phyloP scores from a whole-genome alignment of 1,140 invertebrate genomes.

The Ceratitis capitata region DNA sequence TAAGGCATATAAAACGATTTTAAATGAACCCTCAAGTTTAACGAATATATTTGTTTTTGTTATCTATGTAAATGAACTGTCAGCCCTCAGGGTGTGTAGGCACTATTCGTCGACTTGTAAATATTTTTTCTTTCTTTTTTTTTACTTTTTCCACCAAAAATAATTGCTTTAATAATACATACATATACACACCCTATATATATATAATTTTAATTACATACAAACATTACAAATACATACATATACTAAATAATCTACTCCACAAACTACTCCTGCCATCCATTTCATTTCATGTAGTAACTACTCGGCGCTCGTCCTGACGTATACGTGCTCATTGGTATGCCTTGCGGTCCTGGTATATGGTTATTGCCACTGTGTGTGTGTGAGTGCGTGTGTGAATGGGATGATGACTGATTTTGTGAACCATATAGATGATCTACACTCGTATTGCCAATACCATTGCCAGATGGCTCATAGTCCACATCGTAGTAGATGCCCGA shows the following conservation, averaged over 20 bases:
- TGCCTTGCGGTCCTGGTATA: constrained; percentile 70
- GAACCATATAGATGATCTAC: constrained; percentile 61
- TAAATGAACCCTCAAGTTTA: neutral
- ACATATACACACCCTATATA: no score
- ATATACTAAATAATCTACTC: neutral
- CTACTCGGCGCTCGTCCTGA: constrained; percentile 65
- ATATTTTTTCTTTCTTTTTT: no score
- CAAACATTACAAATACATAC: neutral
- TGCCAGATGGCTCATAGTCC: constrained; percentile 79
- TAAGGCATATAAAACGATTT: neutral
- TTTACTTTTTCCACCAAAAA: no score
- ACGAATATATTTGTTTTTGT: neutral
- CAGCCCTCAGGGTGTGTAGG: neutral
- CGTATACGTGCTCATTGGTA: constrained; percentile 77
- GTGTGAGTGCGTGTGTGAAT: constrained; percentile 44
- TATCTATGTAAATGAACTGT: neutral
- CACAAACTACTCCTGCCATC: neutral
- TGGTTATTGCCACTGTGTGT: constrained; percentile 55
- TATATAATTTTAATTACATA: no score
- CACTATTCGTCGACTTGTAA: neutral
- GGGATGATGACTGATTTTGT: constrained; percentile 57
- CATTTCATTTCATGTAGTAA: constrained; percentile 62
- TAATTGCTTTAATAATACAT: no score
- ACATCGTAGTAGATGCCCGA: constrained; percentile 89
- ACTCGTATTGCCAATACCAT: constrained; percentile 63